A percentile compares a stretch with the other conserved stretches of the same genome.
These are phyloP conservation scores for Venturia canescens DNA, from an alignment of 1,140 invertebrate genomes.

Conservation along the genomic window DNA sequence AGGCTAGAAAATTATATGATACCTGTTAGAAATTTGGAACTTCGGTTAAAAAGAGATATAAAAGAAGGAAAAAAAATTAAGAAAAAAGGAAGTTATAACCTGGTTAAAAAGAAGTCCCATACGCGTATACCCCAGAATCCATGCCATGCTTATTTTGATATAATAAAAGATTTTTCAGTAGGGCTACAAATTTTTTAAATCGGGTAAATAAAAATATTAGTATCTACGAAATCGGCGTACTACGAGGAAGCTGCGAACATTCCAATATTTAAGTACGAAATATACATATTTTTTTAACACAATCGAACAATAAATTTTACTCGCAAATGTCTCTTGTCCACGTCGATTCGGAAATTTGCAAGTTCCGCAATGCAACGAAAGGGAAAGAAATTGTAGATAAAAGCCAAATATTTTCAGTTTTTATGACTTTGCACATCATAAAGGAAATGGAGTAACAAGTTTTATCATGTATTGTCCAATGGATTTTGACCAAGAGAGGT, in stretches of 20 bases:
- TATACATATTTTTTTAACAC: constrained; percentile 24
- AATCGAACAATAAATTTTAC: background rate
- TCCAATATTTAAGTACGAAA: constrained; percentile 36
- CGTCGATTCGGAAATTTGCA: background rate
- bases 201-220: background rate
- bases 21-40: background rate
- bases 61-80: background rate
- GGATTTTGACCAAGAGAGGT: no score
- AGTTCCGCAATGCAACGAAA: background rate
- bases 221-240: constrained; percentile 5
- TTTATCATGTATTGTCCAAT: no score
- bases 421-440: background rate
- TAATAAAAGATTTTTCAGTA: constrained; percentile 10
- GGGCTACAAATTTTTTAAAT: constrained; percentile 14
- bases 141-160: constrained; percentile 36
- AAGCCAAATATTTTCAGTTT: background rate
- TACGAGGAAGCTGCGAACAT: constrained; percentile 1
- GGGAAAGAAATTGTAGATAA: background rate
- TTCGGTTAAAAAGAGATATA: background rate
- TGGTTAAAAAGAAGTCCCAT: constrained; percentile 9
- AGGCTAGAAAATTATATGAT: constrained; percentile 13
- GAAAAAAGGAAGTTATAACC: constrained; percentile 21
- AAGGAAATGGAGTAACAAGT: no score
- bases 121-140: constrained; percentile 23
- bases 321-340: background rate